Evolutionary conservation across 2,797 vertebrate species (phyloP).

Genomic region (Cossypha caffra): DNA sequence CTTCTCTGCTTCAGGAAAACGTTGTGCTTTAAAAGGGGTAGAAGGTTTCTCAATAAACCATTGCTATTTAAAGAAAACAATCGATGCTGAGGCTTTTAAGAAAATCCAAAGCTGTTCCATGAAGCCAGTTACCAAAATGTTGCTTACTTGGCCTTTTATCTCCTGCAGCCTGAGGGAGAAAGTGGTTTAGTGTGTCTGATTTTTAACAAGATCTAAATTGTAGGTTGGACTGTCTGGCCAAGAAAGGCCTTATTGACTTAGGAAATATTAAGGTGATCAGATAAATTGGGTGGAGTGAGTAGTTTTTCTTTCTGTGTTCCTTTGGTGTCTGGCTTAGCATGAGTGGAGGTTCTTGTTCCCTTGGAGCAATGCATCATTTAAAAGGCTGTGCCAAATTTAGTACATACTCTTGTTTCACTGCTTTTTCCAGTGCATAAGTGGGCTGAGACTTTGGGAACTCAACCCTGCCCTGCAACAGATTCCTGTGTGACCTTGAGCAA

Average conservation of each 20-base stretch:
- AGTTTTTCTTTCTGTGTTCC: conserved; percentile 8
- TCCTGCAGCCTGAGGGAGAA: conserved; percentile 19
- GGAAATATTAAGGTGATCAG: conserved; percentile 34
- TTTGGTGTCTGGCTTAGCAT: not conserved
- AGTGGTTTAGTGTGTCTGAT: conserved; percentile 32
- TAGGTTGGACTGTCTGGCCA: conserved; percentile 49
- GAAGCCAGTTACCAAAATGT: conserved; percentile 2
- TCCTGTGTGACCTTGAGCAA: not conserved
- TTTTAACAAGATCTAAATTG: conserved; percentile 33
- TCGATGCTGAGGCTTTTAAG: conserved; percentile 51
- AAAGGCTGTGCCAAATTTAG: conserved; percentile 65
- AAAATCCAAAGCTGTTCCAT: conserved; percentile 8
- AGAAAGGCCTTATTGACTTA: conserved; percentile 27
- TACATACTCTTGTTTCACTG: conserved; percentile 62
- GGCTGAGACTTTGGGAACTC: not conserved
- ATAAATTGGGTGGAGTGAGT: conserved; percentile 4
- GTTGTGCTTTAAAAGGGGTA: not conserved
- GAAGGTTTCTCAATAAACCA: not conserved
- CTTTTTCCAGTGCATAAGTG: conserved; percentile 43
- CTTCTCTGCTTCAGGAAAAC: not conserved
- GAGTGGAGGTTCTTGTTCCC: conserved; percentile 35
- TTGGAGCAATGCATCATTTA: conserved; percentile 47
- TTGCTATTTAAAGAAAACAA: conserved; percentile 55
- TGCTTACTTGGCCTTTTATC: conserved; percentile 32
- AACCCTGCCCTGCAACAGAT: not conserved